Evolutionary conservation across 1,140 invertebrate species (phyloP).

Genomic region (Drosophila miranda): DNA sequence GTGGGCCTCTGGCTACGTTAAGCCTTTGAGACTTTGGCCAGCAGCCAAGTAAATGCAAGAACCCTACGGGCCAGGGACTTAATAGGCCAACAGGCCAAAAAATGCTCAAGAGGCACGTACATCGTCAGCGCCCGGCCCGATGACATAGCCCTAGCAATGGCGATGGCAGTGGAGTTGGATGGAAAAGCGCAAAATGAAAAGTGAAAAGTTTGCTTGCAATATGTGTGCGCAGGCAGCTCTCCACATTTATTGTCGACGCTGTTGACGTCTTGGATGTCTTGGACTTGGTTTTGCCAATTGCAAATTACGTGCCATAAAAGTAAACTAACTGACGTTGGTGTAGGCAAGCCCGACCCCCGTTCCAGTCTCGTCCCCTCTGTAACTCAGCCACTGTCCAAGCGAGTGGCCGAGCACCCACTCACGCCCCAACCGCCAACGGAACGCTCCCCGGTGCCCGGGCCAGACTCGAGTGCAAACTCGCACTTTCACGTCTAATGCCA

Average conservation of each 20-base stretch:
- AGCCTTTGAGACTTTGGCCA: constrained; percentile 45
- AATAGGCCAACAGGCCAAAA: constrained; percentile 80
- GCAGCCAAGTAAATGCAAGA: constrained; percentile 50
- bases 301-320: constrained; percentile 81
- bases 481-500: constrained; percentile 81
- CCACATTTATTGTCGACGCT: constrained; percentile 20
- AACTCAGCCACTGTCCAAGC: not conserved
- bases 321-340: constrained; percentile 54
- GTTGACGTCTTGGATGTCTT: constrained; percentile 32
- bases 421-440: constrained; percentile 10
- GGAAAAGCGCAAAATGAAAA: constrained; percentile 80
- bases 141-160: not conserved
- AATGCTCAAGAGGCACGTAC: constrained; percentile 45
- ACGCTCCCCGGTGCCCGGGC: constrained; percentile 10
- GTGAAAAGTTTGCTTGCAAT: constrained; percentile 72
- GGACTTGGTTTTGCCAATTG: constrained; percentile 73
- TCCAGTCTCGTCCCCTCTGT: not conserved
- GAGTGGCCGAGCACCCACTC: constrained; percentile 26
- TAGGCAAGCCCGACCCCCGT: constrained; percentile 29
- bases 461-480: constrained; percentile 61
- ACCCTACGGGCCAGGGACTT: constrained; percentile 54
- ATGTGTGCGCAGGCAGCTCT: constrained; percentile 15
- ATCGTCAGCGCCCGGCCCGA: not conserved
- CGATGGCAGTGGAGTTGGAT: not conserved
- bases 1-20: not conserved